Conservation (phyloP, 2,797 vertebrate species). For the Sparus aurata region DNA sequence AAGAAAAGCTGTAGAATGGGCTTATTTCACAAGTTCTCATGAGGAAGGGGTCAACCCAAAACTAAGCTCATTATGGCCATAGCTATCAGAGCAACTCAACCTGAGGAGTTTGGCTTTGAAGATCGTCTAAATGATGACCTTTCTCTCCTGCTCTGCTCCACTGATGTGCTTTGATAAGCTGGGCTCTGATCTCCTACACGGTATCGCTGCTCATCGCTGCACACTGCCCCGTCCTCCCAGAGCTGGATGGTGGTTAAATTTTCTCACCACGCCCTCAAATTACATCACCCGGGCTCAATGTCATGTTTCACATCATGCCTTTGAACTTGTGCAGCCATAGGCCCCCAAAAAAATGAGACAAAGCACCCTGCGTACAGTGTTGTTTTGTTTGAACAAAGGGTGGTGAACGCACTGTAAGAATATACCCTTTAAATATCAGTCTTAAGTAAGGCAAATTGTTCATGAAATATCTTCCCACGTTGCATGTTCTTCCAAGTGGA, state of each 20-base stretch:
- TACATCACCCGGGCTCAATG: conserved; percentile 73
- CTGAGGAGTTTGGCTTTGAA: conserved; percentile 77
- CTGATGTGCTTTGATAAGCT: conserved; percentile 84
- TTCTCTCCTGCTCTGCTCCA: conserved; percentile 64
- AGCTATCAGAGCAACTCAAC: conserved; percentile 63
- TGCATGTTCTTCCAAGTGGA: conserved; percentile 61
- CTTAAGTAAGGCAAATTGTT: conserved; percentile 45
- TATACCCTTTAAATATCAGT: conserved; percentile 12
- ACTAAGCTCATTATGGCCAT: conserved; percentile 72
- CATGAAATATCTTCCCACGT: conserved; percentile 42
- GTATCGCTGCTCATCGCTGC: conserved; percentile 62
- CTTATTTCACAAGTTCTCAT: conserved; percentile 44
- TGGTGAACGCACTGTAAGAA: neutral
- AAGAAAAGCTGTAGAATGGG: conserved; percentile 35
- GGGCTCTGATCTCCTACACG: conserved; percentile 74
- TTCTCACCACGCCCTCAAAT: conserved; percentile 73
- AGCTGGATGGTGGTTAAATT: conserved; percentile 62
- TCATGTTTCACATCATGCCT: conserved; percentile 61
- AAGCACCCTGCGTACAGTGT: conserved; percentile 3
- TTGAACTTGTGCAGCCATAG: conserved; percentile 66
- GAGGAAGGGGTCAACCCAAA: conserved; percentile 51
- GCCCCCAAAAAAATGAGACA: conserved; percentile 30
- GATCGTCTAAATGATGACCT: conserved; percentile 80
- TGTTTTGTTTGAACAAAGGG: conserved; percentile 43
- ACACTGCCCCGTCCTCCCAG: conserved; percentile 29